phyloP scores from a whole-genome alignment of 2,113 vertebrate species.

The Daboia siamensis region DNA sequence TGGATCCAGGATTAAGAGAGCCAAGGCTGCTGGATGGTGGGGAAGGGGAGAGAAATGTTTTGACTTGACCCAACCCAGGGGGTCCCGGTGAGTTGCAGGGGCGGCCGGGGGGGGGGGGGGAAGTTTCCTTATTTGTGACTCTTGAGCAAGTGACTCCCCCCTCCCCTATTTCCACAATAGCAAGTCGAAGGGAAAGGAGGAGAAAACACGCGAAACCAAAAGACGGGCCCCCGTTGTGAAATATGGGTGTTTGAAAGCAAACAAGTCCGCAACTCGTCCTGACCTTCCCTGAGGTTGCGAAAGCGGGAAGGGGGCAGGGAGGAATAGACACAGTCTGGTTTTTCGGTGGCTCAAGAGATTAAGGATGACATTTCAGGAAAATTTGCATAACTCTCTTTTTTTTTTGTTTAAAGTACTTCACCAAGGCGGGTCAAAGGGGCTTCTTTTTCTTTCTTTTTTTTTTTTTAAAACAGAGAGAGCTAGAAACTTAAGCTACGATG shows the following conservation, averaged over 20 bases:
- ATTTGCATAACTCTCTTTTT: not conserved
- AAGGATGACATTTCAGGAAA: not conserved
- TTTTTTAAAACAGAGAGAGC: not conserved
- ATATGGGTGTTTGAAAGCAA: slow-evolving; percentile 61
- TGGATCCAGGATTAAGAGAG: slow-evolving; percentile 8
- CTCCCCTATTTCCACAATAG: slow-evolving; percentile 54
- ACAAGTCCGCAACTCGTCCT: slow-evolving; percentile 42
- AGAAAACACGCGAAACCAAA: not conserved
- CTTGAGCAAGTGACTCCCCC: slow-evolving; percentile 41
- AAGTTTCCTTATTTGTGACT: slow-evolving; percentile 44
- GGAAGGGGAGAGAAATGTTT: not conserved
- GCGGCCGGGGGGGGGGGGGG: slow-evolving; percentile 13
- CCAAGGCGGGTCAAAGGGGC: not conserved
- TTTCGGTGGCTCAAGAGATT: not conserved
- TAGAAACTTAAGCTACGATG: not conserved
- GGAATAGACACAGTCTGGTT: not conserved
- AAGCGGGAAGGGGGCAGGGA: not conserved
- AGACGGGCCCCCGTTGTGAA: slow-evolving; percentile 57
- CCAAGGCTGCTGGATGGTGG: not conserved
- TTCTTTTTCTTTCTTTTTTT: slow-evolving; percentile 12
- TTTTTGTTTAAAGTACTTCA: not conserved
- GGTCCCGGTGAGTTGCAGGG: slow-evolving; percentile 6
- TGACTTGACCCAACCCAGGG: slow-evolving; percentile 33
- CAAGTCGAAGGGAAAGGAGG: not conserved
- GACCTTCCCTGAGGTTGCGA: slow-evolving; percentile 41